phyloP scores from a whole-genome alignment of 2,113 vertebrate genomes.

The Pelmatolapia mariae region DNA sequence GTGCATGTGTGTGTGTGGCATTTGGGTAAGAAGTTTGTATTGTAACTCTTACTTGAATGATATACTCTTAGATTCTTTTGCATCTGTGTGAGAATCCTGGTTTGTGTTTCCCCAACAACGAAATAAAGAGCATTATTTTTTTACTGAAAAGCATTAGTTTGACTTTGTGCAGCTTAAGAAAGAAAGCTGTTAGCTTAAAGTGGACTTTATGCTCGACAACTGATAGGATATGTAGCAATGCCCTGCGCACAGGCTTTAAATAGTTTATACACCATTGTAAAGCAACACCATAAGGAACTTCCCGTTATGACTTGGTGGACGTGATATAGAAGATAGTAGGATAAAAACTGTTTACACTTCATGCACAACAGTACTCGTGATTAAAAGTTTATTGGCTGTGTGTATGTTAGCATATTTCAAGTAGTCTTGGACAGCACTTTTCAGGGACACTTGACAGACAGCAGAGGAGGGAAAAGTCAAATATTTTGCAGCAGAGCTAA shows the following conservation, averaged over 20 bases:
- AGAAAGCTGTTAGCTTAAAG: neutral
- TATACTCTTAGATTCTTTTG: neutral
- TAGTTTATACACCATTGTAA: slow-evolving; percentile 17
- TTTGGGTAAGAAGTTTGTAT: neutral
- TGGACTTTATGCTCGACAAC: neutral
- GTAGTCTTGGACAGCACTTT: neutral
- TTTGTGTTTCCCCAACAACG: neutral
- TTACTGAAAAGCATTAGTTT: neutral
- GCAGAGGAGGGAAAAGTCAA: slow-evolving; percentile 9
- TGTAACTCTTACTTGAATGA: neutral
- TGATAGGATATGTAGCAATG: neutral
- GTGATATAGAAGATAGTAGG: slow-evolving; percentile 19
- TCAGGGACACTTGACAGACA: neutral
- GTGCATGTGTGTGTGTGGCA: neutral
- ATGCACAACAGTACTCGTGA: slow-evolving; percentile 1
- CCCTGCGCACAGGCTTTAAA: neutral
- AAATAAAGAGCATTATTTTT: neutral
- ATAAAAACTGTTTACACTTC: slow-evolving; percentile 22
- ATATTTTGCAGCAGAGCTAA: slow-evolving; percentile 8
- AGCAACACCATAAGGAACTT: slow-evolving; percentile 8
- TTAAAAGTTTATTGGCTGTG: neutral
- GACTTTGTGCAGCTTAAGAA: neutral
- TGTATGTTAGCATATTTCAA: neutral
- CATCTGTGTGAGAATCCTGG: neutral
- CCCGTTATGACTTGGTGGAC: slow-evolving; percentile 10